phyloP scores from a whole-genome alignment of 2,888 invertebrate species.

The Nymphalis c-album region DNA sequence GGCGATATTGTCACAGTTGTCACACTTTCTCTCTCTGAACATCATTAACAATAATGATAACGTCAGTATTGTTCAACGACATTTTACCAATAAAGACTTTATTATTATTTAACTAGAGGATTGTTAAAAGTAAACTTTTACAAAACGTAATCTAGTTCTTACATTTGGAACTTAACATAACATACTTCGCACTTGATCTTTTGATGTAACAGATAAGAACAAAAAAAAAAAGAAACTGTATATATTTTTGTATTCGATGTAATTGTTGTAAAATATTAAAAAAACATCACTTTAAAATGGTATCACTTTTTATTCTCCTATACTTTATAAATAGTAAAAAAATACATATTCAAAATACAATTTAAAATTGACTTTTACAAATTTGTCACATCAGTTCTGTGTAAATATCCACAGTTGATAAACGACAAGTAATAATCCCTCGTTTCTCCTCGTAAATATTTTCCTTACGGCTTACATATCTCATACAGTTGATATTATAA shows the following conservation, averaged over 20 bases:
- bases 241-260: constrained; percentile 35
- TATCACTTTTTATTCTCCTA: constrained; percentile 13
- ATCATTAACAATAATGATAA: neutral
- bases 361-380: neutral
- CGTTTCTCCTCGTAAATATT: no score
- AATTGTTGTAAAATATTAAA: constrained; percentile 3
- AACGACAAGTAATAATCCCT: no score
- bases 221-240: constrained; percentile 16
- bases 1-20: neutral
- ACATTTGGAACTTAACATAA: neutral
- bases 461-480: no score
- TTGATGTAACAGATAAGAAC: constrained; percentile 13
- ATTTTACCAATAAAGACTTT: no score
- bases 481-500: no score
- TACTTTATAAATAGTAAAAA: constrained; percentile 17
- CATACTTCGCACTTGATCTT: neutral
- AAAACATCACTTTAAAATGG: constrained; percentile 25
- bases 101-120: neutral
- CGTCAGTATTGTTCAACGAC: no score
- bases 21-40: neutral
- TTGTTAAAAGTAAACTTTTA: neutral
- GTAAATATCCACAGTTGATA: no score
- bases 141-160: neutral
- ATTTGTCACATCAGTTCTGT: no score
- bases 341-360: constrained; percentile 3